Base-by-base conservation (phyloP, 2,888 invertebrate genomes). In the Mimas tiliae region DNA sequence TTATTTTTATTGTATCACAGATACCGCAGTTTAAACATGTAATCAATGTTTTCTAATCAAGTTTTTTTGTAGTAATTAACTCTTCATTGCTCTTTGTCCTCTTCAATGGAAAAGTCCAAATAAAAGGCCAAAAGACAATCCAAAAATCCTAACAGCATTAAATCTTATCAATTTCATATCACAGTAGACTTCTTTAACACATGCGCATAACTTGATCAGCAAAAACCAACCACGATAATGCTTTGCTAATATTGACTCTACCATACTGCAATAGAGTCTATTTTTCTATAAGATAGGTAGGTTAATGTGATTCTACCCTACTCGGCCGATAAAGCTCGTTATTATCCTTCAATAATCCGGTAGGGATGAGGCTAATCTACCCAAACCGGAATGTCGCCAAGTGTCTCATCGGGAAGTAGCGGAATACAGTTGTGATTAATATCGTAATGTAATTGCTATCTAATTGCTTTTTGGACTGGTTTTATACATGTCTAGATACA, bases 331-430 rank as follows among this genome's bases (percentile, higher is more conserved):
- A 58, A 58, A 58, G 42, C 58, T 58, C 19, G 58, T 58, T 58
- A 58, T 58, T 58, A 58, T 58, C 58, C 58, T 19, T 38, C 58
- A 58, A 58, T 58, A 58, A 58, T 42, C 58, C 58, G 58, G 58
- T 58, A 53, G n/a, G 53, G 58, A 58, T 38, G 38, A 16, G 42
- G 16, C 55, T 55, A 55, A 55, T 55, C 55, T 16, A 34, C 7
- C 55, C 55, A n/a, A 33, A 6, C 34, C 55, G 55, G 55, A 38
- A 42, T 19, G 58, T 38, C 58, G 58, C 52, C 12, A 27, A 52
- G 52, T 38, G 42, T n/a, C 33, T n/a, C 21, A 16, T 38, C 58
- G 12, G 58, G 42, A 58, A 58, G 55, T 58, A 38, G 42, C 19
- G 50, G 19, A 11, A 50, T 50, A 50, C 19, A 50, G 9, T 11